phyloP scores from a whole-genome alignment of 2,888 invertebrate genomes.

The Luffia ferchaultella region DNA sequence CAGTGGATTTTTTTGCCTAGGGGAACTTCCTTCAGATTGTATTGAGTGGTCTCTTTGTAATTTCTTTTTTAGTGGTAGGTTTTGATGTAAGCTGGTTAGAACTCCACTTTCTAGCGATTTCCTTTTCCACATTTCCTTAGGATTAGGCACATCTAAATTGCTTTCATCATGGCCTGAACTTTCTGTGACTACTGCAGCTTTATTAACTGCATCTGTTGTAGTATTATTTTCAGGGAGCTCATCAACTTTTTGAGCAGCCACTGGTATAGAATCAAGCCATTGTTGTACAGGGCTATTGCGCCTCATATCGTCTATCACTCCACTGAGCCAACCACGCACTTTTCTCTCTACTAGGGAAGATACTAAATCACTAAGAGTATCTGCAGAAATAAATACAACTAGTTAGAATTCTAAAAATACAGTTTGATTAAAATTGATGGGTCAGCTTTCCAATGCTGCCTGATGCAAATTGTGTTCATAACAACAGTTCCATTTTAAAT shows the following conservation, averaged over 20 bases:
- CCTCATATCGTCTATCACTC: conserved; percentile 65
- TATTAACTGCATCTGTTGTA: conserved; percentile 12
- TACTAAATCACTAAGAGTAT: conserved; percentile 53
- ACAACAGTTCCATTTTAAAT: no score
- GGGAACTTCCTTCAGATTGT: conserved; percentile 52
- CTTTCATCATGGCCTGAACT: conserved; percentile 25
- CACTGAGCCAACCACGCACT: conserved; percentile 55
- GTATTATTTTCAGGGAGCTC: conserved; percentile 21
- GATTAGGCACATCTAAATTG: conserved; percentile 37
- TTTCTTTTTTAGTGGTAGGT: conserved; percentile 29
- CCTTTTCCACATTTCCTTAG: conserved; percentile 41
- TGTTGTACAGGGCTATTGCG: conserved; percentile 77
- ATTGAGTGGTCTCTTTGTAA: conserved; percentile 53
- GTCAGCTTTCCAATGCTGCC: no score
- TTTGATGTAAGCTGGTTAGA: conserved; percentile 31
- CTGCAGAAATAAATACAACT: conserved; percentile 24
- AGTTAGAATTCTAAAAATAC: no score
- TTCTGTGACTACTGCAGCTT: conserved; percentile 19
- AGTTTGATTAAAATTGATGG: no score
- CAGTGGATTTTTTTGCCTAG: conserved; percentile 51
- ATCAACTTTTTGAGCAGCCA: conserved; percentile 18
- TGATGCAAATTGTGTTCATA: no score
- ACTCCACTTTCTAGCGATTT: conserved; percentile 47
- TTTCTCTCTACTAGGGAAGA: conserved; percentile 53
- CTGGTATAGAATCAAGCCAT: conserved; percentile 77